Base-by-base conservation (phyloP, 2,113 vertebrate genomes). In the Myotis brandtii region DNA sequence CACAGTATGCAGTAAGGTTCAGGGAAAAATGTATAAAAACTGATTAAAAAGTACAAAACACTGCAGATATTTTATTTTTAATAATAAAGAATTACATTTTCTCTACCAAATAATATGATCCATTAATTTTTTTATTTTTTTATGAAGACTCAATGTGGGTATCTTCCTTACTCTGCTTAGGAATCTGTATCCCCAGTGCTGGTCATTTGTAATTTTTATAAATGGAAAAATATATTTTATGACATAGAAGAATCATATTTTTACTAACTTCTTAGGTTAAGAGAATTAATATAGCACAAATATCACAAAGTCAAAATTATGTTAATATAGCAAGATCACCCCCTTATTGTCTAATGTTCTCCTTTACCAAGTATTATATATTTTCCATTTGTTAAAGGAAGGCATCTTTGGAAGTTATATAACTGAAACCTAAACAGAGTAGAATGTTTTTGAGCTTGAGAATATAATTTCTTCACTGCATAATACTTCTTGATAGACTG, bases 331-430 rank as follows among this genome's bases (percentile, higher is more conserved):
- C 23, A 64, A n/a, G 40, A 32, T 84, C 27, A 50, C 20, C 20
- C 46, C 40, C 27, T 89, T 34, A 43, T 40, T 52, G 6, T 48
- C 81, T 82, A 59, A 83, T 76, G 91, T 25, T 88, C 16, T 80
- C 32, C 50, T 66, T 86, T 82, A 69, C n/a, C 67, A 83, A 88
- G 14, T 18, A 25, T 48, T 16, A 9, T 59, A 12, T 75, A 5
- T 75, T 85, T 93, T 80, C 37, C 43, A 30, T 88, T 84, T 91
- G 82, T 70, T 76, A 67, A 86, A 67, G 67, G n/a, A 84, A 59
- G 76, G 82, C 37, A 64, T 88, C 43, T 17, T 73, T 84, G 64
- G 62, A 79, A 95, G 62, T 54, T 40, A 18, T 73, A 23, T 66
- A 67, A n/a, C 20, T 67, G 67, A 93, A 96, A 46, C 32, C 50